Base-by-base conservation (phyloP, 2,113 vertebrate species). In the Odocoileus virginianus region DNA sequence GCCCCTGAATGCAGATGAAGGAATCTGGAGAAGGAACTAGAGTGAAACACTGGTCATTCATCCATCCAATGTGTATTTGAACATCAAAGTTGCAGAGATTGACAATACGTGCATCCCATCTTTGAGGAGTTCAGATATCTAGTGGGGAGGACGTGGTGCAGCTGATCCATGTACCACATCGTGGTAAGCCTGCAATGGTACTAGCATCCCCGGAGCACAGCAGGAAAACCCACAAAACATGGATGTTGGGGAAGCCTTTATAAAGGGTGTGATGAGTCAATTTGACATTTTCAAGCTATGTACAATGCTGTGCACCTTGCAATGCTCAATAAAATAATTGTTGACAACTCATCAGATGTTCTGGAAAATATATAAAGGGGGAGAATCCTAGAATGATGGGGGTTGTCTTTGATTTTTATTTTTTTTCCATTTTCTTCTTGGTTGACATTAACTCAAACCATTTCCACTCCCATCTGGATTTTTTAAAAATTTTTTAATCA, bases 271-370 rank as follows among this genome's bases (percentile, higher is more conserved):
- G 55, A 52, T 60, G 30, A 52, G n/a, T 58, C 45, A 79, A 7
- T 17, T 50, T n/a, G 92, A 76, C 74, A 33, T 88, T 88, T 84
- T 89, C 60, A 91, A 89, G 85, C 95, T 88, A 36, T 97, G 90
- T 97, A 61, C 93, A 76, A 60, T 89, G 93, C 92, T 88, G 17
- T 82, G 47, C 60, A 55, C 81, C 84, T 96, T 93, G 54, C 55
- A 92, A 85, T 87, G 78, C 84, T 96, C 94, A 98, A 97, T 98
- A 98, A 98, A 97, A 60, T 88, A 76, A 81, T 36, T 96, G 47
- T 33, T 78, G 93, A 94, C 33, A 84, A 71, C 43, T 47, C 16
- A 4, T 76, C 74, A 71, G 55, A 45, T 7, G 13, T 57, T 91
- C 47, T 54, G 19, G 82, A 25, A 91, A 36, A 30, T 84, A 16